These are phyloP conservation scores for Formica exsecta DNA, from an alignment of 1,140 invertebrate species.

Conservation along the genomic window DNA sequence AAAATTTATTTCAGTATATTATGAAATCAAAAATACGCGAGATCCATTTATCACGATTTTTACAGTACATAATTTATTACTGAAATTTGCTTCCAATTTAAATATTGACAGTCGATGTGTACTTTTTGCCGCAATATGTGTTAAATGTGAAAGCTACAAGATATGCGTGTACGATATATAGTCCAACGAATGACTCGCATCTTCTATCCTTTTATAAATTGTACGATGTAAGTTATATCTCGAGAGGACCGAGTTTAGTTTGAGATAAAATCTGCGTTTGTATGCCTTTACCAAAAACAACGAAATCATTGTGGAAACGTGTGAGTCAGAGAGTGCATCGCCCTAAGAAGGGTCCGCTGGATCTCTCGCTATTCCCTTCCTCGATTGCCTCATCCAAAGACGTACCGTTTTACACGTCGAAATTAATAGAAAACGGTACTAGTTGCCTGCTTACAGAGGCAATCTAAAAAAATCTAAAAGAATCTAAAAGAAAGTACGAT, in stretches of 20 bases:
- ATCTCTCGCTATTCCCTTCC: background rate
- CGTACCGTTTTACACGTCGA: conserved; percentile 31
- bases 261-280: background rate
- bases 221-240: background rate
- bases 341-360: background rate
- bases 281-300: background rate
- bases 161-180: background rate
- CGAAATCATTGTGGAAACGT: background rate
- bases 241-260: background rate
- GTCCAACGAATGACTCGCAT: background rate
- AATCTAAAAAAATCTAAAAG: background rate
- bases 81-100: conserved; percentile 11
- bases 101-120: background rate
- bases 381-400: conserved; percentile 28
- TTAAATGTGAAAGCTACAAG: conserved; percentile 37
- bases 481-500: too few species aligned
- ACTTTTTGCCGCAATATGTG: background rate
- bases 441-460: background rate
- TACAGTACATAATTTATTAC: background rate
- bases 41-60: background rate
- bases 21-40: background rate
- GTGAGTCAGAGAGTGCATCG: conserved; percentile 44
- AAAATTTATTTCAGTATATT: background rate
- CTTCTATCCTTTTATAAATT: conserved; percentile 20
- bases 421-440: conserved; percentile 11